Evolutionary conservation across 2,113 vertebrate species (phyloP), one percentile per base, ranked within the genome.

Genomic region (Platysteira castanea): DNA sequence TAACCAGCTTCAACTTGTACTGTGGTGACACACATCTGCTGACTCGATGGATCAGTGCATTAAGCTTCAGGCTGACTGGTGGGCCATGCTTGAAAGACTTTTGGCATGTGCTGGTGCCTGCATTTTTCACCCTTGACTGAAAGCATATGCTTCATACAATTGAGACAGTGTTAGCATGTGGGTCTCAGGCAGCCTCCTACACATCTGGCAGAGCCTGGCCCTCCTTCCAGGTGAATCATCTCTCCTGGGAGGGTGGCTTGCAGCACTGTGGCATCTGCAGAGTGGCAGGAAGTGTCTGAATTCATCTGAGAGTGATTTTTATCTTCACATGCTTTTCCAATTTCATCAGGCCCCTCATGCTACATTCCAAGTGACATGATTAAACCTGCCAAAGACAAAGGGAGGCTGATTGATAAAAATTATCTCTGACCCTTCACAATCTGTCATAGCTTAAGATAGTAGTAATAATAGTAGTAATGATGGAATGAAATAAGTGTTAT

Each of bases 101-200:
- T 98, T 99, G 99, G 99, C 99, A 98, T 98, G 98, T 98, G 98
- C 98, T 98, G 98, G 98, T 98, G 98, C 99, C 98, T 98, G 98
- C 98, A 98, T 99, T 99, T 98, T 99, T 99, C 99, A 99, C 99
- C 98, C 99, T 98, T 99, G 99, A 99, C 99, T 99, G 98, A 98
- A 98, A 99, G 99, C 99, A 99, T 98, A 98, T 99, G 99, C 98
- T 98, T 97, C 63, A 96, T 98, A 99, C 99, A 99, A 99, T 99
- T 95, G 96, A 99, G 98, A 99, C 98, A 98, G 98, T 99, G 99
- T 99, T 98, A 98, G 98, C 97, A 95, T 98, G 98, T 97, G 97
- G 98, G 98, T 98, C 98, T 97, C 95, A 93, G 97, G 98, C 97
- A 76, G 98, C 98, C 98, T 98, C 98, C 98, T 98, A 98, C 98